Base-by-base conservation (phyloP, 2,113 vertebrate species). In the Cryptomyrus ogoouensis region DNA sequence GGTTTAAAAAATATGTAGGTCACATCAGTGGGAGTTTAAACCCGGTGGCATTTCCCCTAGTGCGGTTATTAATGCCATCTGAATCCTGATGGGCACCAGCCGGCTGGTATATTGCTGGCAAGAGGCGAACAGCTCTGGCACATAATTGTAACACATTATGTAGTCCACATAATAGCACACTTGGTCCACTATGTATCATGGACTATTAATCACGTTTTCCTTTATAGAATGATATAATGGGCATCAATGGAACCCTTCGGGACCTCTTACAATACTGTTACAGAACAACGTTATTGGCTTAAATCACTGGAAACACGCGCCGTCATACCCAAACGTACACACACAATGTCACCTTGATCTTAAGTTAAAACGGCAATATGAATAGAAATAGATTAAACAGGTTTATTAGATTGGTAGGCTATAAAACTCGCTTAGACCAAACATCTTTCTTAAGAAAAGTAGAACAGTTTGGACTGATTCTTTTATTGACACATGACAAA, bases 1-100 rank as follows among this genome's bases (percentile, higher is more conserved):
- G 90, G 91, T 70, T 66, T 86, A 66, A 77, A 89, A 87, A 87
- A 90, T 88, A 94, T 94, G 91, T 94, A 94, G 95, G 93, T 94
- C 94, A 94, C 90, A 49, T 90, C 91, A 90, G 66, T 89, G 62
- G 87, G 90, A 88, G 49, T 90, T 84, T 42, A 90, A 91, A 87
- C 92, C 92, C 70, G 88, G 24, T 85, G 89, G 92, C 89, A 91
- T 90, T 90, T 89, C 80, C 88, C 91, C 88, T 91, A 90, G 89
- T 85, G 17, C 91, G 90, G 91, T 93, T 93, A 92, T 91, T 91
- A 90, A 66, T 92, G 90, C 87, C 89, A 91, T 89, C 87, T 88
- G 85, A 91, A 90, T 91, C 88, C 88, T 88, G 90, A 93, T 90
- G 91, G 90, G 91, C 91, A 94, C 77, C 93, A 93, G 92, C 91